These are phyloP conservation scores for Istiophorus platypterus DNA, from an alignment of 2,113 vertebrate genomes.

Conservation along the genomic window DNA sequence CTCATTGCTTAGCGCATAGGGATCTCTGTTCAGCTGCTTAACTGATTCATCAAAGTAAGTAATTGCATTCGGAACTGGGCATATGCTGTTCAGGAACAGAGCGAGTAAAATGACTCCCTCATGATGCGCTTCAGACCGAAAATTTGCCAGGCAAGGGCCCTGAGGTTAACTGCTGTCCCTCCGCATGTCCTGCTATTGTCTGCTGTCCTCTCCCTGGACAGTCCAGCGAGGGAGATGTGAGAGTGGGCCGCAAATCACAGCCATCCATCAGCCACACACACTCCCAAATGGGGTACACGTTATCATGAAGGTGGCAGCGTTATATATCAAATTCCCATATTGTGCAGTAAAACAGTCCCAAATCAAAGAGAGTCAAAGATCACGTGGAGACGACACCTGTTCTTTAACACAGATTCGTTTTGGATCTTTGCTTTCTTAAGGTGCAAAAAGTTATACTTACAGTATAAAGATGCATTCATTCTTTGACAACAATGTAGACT, in stretches of 20 bases:
- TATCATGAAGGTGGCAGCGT: constrained; percentile 38
- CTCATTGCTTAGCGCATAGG: no score
- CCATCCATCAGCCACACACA: constrained; percentile 54
- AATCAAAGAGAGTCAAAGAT: constrained; percentile 32
- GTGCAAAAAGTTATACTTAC: neutral
- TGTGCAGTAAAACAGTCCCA: constrained; percentile 29
- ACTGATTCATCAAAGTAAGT: neutral
- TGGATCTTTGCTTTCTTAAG: constrained; percentile 10
- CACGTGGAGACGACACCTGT: neutral
- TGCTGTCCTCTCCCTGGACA: constrained; percentile 34
- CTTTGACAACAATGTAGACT: constrained; percentile 10
- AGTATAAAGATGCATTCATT: neutral
- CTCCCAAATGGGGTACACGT: constrained; percentile 49
- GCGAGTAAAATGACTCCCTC: constrained; percentile 1
- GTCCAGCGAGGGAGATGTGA: constrained; percentile 58
- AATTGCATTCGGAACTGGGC: neutral
- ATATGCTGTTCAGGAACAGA: neutral
- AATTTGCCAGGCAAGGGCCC: constrained; percentile 20
- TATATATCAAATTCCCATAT: constrained; percentile 43
- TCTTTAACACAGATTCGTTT: neutral
- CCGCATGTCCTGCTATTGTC: constrained; percentile 17
- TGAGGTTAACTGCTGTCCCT: constrained; percentile 22
- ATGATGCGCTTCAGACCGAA: constrained; percentile 13
- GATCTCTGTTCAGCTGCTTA: neutral
- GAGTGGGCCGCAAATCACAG: constrained; percentile 48